Evolutionary conservation across 2,888 invertebrate species (phyloP).

Genomic region (Aleiodes testaceus): DNA sequence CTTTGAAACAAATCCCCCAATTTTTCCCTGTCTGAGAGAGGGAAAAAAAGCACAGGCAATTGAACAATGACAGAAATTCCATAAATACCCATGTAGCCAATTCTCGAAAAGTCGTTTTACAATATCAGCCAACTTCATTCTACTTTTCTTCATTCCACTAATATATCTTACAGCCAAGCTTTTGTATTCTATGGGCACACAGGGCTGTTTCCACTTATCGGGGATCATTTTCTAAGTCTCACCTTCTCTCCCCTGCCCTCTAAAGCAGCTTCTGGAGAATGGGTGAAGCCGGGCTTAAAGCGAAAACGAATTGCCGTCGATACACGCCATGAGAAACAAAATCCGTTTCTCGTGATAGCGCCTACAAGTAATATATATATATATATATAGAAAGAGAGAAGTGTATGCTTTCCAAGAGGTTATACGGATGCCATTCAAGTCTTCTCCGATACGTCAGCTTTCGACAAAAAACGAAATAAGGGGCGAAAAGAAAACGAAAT

Average conservation of each 20-base stretch:
- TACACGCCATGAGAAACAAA: conserved; percentile 57
- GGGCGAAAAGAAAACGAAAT: conserved; percentile 4
- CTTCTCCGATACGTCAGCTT: conserved; percentile 45
- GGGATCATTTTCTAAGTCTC: conserved; percentile 64
- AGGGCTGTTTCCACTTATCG: conserved; percentile 67
- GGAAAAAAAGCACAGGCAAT: no score
- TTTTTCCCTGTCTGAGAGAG: no score
- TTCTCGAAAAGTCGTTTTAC: conserved; percentile 15
- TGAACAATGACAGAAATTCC: background rate
- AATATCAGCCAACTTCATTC: background rate
- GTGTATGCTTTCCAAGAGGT: conserved; percentile 34
- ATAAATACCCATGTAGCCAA: conserved; percentile 15
- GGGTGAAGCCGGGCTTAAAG: conserved; percentile 61
- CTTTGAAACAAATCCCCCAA: no score
- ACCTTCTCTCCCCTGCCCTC: conserved; percentile 14
- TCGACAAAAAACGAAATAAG: conserved; percentile 39
- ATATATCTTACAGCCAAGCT: conserved; percentile 30
- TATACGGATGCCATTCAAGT: conserved; percentile 29
- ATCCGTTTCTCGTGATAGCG: conserved; percentile 54
- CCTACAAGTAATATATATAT: conserved; percentile 15
- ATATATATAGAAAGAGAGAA: background rate
- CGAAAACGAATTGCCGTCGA: conserved; percentile 67
- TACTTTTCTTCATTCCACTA: conserved; percentile 2
- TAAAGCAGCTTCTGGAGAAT: conserved; percentile 58
- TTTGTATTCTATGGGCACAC: conserved; percentile 42